These are phyloP conservation scores for Rhegmatorhina hoffmannsi DNA, from an alignment of 2,113 vertebrate genomes.

Conservation along the genomic window DNA sequence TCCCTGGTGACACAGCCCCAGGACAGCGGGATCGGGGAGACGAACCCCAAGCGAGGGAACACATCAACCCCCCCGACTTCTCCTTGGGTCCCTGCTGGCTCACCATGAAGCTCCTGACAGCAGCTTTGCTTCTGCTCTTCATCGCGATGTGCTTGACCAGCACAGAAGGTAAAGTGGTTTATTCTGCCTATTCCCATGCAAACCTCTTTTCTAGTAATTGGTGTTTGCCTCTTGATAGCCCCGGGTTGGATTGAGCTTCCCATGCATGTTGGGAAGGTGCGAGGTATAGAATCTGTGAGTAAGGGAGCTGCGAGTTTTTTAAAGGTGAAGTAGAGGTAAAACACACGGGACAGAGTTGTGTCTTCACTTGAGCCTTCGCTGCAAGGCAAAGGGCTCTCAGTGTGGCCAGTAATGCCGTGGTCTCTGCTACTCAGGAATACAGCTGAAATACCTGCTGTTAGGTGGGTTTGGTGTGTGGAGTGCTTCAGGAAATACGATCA, in stretches of 20 bases:
- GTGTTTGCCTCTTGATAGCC: background rate
- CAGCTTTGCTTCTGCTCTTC: constrained; percentile 84
- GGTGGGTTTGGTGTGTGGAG: background rate
- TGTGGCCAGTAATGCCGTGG: accelerated
- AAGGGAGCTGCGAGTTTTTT: background rate
- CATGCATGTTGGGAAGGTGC: background rate
- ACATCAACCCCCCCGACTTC: background rate
- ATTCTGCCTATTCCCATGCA: background rate
- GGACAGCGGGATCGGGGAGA: background rate
- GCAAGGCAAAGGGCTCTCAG: accelerated
- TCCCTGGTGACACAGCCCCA: background rate
- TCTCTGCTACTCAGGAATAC: background rate
- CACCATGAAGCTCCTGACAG: constrained; percentile 90
- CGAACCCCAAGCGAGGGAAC: background rate
- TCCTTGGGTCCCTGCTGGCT: constrained; percentile 26
- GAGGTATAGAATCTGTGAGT: accelerated
- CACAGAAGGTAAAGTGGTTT: constrained; percentile 84
- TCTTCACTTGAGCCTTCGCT: background rate
- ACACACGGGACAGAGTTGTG: background rate
- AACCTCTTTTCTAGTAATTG: background rate
- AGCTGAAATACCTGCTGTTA: background rate
- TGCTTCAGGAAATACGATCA: background rate
- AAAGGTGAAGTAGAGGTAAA: background rate
- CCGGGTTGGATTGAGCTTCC: background rate
- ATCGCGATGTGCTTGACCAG: constrained; percentile 84